Evolutionary conservation across 2,797 vertebrate species (phyloP).

Genomic region (Phataginus tetradactyla): DNA sequence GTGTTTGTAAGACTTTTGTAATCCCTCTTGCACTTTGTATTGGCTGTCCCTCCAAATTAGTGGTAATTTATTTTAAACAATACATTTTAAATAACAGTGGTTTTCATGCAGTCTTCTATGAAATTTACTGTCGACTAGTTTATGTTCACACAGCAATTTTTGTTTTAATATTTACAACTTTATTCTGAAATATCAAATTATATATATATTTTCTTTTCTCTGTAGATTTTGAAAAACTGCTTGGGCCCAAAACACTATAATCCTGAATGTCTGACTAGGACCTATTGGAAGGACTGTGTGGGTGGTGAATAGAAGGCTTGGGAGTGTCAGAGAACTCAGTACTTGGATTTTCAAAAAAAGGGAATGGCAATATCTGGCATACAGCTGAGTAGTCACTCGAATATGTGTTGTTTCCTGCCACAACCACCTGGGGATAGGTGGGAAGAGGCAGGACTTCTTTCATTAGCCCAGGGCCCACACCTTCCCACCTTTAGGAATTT

Average conservation of each 20-base stretch:
- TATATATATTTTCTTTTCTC: constrained; percentile 14
- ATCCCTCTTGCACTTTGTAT: neutral
- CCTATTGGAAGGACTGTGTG: neutral
- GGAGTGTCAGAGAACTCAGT: neutral
- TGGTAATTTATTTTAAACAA: constrained; percentile 31
- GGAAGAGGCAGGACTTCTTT: neutral
- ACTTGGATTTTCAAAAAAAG: neutral
- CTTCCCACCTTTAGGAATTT: neutral
- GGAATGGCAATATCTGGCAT: neutral
- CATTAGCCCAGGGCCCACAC: neutral
- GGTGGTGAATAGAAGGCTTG: neutral
- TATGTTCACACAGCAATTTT: neutral
- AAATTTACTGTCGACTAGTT: constrained; percentile 11
- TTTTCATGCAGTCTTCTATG: neutral
- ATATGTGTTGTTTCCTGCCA: neutral
- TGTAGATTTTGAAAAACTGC: neutral
- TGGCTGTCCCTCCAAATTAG: neutral
- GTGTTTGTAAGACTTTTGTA: neutral
- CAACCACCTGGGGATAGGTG: neutral
- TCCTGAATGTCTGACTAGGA: neutral
- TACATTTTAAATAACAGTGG: neutral
- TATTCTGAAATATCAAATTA: constrained; percentile 43
- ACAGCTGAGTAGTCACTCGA: neutral
- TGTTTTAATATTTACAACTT: neutral
- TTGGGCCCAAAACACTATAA: neutral